Percentiles rank a stretch among this genome's conserved stretches.
phyloP scores from a whole-genome alignment of 1,140 invertebrate genomes.

The Gonioctena quinquepunctata region DNA sequence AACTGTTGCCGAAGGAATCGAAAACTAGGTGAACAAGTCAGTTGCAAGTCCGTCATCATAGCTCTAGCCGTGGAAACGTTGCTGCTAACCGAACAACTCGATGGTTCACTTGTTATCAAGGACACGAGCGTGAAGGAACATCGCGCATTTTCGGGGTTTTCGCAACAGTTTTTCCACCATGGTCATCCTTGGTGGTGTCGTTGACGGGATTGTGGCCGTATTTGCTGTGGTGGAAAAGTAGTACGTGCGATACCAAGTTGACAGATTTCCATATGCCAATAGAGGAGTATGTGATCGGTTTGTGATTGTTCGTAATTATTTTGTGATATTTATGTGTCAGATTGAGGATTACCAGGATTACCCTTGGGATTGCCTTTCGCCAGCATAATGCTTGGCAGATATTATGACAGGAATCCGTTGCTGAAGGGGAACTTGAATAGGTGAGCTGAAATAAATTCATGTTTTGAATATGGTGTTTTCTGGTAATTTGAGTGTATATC shows the following conservation, averaged over 20 bases:
- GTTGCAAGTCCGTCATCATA: neutral
- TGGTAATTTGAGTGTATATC: no score
- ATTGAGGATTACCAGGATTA: conserved; percentile 17
- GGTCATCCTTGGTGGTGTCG: neutral
- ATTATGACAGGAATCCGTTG: conserved; percentile 22
- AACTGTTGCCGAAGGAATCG: conserved; percentile 14
- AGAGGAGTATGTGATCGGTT: conserved; percentile 7
- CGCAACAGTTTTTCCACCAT: neutral
- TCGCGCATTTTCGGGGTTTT: conserved; percentile 1
- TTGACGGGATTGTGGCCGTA: neutral
- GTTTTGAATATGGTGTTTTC: no score
- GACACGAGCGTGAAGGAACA: conserved; percentile 13
- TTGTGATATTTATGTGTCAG: conserved; percentile 16
- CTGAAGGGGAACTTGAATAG: conserved; percentile 21
- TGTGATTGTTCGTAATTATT: neutral
- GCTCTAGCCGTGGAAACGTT: conserved; percentile 1
- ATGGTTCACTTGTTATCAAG: conserved; percentile 23
- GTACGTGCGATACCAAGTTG: neutral
- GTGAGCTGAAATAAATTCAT: no score
- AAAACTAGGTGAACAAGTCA: conserved; percentile 27
- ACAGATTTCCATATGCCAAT: neutral
- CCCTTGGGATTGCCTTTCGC: conserved; percentile 1
- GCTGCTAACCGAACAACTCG: neutral
- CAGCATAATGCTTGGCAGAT: conserved; percentile 16
- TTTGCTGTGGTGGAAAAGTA: conserved; percentile 3